Evolutionary conservation across 2,888 invertebrate genomes (phyloP), one percentile per base, ranked within the genome.

Genomic region (Melanostoma scalare): DNA sequence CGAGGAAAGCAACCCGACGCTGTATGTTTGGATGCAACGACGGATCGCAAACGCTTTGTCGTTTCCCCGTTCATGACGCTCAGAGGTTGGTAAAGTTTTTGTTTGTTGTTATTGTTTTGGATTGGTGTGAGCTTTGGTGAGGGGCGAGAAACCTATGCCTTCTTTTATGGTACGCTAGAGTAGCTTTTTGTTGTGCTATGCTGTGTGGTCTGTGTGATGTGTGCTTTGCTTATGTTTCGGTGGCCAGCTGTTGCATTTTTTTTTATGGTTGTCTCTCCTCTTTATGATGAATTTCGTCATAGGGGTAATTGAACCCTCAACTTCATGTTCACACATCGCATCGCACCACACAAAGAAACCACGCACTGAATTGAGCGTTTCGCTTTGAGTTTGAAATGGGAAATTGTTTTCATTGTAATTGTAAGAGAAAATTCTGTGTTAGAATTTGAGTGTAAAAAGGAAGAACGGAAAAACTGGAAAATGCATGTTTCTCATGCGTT

Each of bases 51-150:
- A 89, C 88, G 56, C 79, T 89, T 76, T 88, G 89, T 42, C 89
- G 89, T 3, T 89, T 89, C 75, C 89, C 89, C 65, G 86, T 89
- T 4, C 87, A 89, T 55, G 89, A 89, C 86, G 56, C 56, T 8
- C 82, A 85, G 69, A 88, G 89, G 89, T 89, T 52, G 87, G 89
- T 30, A 48, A 31, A 71, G 60, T 60, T 72, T 60, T 68, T 5
- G 9, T 44, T 40, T 52, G 36, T 53, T 60, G 6, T 61, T 33
- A 40, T 4, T 61, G 6, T 30, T 5, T 36, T 38, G 2, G 20
- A 20, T 8, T 31, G 5, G 30, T 40, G 35, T 38, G 20, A 30
- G 30, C 48, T 63, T 58, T 35, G 9, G 53, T 38, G 50, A 50
- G 63, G 36, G 20, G 20, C 20, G 20, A 20, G 20, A 20, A 20